phyloP scores from a whole-genome alignment of 1,140 invertebrate genomes.

The Neomicropteryx cornuta region DNA sequence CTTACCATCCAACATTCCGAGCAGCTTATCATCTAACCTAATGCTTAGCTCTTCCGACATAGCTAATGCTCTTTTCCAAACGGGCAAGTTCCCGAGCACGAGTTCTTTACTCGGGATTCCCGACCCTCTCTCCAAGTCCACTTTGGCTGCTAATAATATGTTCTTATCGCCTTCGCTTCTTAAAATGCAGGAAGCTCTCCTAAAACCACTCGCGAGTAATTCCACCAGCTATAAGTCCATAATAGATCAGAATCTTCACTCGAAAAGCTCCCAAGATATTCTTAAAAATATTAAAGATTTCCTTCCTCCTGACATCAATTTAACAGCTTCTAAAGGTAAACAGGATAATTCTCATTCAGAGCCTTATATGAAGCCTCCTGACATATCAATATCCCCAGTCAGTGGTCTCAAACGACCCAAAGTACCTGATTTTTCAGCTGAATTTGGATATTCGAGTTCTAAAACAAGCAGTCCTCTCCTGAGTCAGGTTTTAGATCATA shows the following conservation, averaged over 20 bases:
- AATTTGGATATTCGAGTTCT: slow-evolving; percentile 27
- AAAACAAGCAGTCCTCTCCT: slow-evolving; percentile 32
- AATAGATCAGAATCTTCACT: slow-evolving; percentile 30
- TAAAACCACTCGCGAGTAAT: slow-evolving; percentile 36
- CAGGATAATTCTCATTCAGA: slow-evolving; percentile 20
- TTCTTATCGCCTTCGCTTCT: slow-evolving; percentile 43
- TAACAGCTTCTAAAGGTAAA: slow-evolving; percentile 29
- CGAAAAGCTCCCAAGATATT: slow-evolving; percentile 36
- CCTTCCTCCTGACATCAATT: slow-evolving; percentile 35
- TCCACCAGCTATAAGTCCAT: slow-evolving; percentile 31
- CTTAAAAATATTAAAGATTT: slow-evolving; percentile 37
- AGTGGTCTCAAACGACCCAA: slow-evolving; percentile 11
- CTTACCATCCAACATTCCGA: slow-evolving; percentile 27
- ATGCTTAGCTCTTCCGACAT: slow-evolving; percentile 48
- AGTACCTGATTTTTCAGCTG: slow-evolving; percentile 18
- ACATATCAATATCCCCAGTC: slow-evolving; percentile 14
- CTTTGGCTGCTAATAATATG: slow-evolving; percentile 56
- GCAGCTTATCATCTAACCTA: slow-evolving; percentile 40
- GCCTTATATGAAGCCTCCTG: slow-evolving; percentile 13
- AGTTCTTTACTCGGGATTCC: slow-evolving; percentile 45
- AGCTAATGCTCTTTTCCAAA: slow-evolving; percentile 46
- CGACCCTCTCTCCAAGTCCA: slow-evolving; percentile 56
- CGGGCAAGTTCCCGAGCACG: slow-evolving; percentile 45
- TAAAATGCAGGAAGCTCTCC: slow-evolving; percentile 39
- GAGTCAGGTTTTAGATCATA: slow-evolving; percentile 40